Evolutionary conservation across 2,888 invertebrate species (phyloP), one percentile per base, ranked within the genome.

Genomic region (Brachynemurus nebulosus): DNA sequence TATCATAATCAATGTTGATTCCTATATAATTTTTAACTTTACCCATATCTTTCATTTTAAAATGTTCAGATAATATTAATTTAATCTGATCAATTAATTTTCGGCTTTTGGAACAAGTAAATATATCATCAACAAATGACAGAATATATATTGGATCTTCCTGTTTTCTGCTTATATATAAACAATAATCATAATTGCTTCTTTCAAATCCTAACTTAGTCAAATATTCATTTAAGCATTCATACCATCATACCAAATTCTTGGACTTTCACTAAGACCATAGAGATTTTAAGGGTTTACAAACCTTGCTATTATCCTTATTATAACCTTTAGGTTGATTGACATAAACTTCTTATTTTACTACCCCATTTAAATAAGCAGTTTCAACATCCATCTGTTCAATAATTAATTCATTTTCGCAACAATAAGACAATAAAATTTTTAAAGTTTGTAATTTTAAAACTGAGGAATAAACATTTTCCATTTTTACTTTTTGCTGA

Each of bases 201-300:
- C 45, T 38, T 17, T 17, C 5, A 39, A 49, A 49, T 8, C 44
- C 46, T 46, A 52, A 37, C 11, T 45, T 27, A 14, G 4, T 34
- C 18, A 54, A 14, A 45, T 40, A 52, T 16, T 49, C 38, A 42
- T 50, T 35, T 18, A 53, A 50, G 43, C 48, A 50, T 30, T 54
- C 49, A 34, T 53, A 53, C 51, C 51, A 52, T 23, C 21, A 11
- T 40, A 20, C 8, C 40, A 23, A 6, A 38, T 27, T 35, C 52
- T 45, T 11, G 53, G 50, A 20, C 48, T 52, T 48, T 53, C 51
- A 25, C 45, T 42, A 35, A 55, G 45, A 7, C 52, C 52, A 45
- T 53, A 54, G 11, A 54, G 52, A 37, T 45, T 53, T 52, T 8
- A n/a, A 6, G 46, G 50, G 40, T 33, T 30, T 46, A 43, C 48